Evolutionary conservation across 2,797 vertebrate species (phyloP).

Genomic region (Podargus strigoides): DNA sequence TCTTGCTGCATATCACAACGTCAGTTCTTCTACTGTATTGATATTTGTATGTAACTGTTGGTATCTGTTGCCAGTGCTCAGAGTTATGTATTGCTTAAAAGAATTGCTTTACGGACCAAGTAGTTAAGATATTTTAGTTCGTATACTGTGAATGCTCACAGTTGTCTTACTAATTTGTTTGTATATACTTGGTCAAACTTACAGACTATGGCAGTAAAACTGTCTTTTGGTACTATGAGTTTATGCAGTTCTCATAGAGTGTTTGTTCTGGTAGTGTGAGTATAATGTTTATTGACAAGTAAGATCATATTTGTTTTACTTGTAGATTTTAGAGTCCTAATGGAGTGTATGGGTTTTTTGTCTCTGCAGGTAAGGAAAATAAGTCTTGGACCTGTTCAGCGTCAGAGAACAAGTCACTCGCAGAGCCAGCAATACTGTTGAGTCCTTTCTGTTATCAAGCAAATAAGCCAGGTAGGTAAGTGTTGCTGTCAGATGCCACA

Average conservation of each 20-base stretch:
- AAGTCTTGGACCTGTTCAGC: background rate
- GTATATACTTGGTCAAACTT: background rate
- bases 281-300: background rate
- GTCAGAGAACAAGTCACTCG: background rate
- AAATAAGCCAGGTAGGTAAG: background rate
- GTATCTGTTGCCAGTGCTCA: background rate
- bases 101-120: background rate
- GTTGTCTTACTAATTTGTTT: background rate
- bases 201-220: background rate
- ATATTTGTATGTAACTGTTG: background rate
- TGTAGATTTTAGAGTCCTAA: background rate
- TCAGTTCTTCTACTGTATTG: background rate
- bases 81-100: background rate
- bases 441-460: background rate
- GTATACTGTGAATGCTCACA: background rate
- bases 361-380: background rate
- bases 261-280: background rate
- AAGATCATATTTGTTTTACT: background rate
- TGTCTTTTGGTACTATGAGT: background rate
- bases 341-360: rapidly evolving
- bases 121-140: background rate
- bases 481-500: background rate
- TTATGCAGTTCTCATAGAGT: background rate
- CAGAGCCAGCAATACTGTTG: background rate
- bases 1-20: background rate